Percentiles rank a stretch among this genome's conserved stretches.
Evolutionary conservation across 2,113 vertebrate species (phyloP).

Genomic region (Pantherophis guttatus): DNA sequence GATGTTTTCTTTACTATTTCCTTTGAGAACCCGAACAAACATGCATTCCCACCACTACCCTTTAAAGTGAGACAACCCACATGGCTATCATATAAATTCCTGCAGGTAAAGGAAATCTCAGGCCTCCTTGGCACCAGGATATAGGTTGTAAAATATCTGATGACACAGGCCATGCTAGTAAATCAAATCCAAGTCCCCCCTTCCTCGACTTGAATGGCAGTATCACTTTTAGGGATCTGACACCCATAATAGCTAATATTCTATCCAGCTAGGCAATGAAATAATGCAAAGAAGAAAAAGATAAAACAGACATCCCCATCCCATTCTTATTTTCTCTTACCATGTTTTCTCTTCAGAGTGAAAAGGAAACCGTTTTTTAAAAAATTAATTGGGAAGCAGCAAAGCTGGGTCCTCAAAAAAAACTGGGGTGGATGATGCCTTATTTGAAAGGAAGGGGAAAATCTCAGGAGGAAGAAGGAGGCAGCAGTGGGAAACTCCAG

Average conservation of each 20-base stretch:
- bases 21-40: too few relatives aligned
- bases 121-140: too few relatives aligned
- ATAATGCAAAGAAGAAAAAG: background rate
- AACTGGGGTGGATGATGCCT: background rate
- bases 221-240: too few relatives aligned
- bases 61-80: too few relatives aligned
- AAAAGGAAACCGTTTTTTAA: background rate
- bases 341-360: background rate
- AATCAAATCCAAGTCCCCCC: too few relatives aligned
- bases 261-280: background rate
- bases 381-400: background rate
- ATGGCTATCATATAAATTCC: too few relatives aligned
- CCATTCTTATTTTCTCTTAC: background rate
- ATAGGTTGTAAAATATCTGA: too few relatives aligned
- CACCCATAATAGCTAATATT: background rate
- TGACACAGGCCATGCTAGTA: too few relatives aligned
- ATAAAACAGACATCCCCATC: background rate
- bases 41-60: too few relatives aligned
- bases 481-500: background rate
- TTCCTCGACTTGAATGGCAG: too few relatives aligned
- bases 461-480: background rate
- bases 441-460: background rate
- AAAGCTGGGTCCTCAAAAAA: background rate
- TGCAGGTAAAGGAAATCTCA: too few relatives aligned
- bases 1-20: too few relatives aligned